phyloP scores from a whole-genome alignment of 53 echinoderm and acorn worm genomes.

The Henricia sp. region DNA sequence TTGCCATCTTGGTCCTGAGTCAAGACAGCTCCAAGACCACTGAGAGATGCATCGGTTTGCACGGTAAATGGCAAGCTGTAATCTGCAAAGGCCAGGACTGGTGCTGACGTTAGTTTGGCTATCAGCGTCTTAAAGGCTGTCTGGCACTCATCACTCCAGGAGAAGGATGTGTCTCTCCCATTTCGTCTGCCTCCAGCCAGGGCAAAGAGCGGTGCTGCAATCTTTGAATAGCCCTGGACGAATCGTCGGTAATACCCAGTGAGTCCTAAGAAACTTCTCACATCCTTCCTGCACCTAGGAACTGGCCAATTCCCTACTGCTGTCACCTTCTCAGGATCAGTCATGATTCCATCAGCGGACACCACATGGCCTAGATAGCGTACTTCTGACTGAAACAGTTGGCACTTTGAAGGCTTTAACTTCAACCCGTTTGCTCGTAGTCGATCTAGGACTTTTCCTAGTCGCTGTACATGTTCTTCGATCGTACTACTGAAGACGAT shows the following conservation, averaged over 20 bases:
- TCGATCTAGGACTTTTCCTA: constrained; percentile 8
- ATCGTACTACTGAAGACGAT: too few relatives aligned
- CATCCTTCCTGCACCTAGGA: constrained; percentile 47
- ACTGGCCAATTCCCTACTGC: constrained; percentile 41
- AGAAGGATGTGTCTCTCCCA: constrained; percentile 15
- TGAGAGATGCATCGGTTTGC: constrained; percentile 56
- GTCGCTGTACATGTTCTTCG: constrained; percentile 21
- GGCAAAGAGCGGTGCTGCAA: constrained; percentile 43
- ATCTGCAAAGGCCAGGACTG: constrained; percentile 53
- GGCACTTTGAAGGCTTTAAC: too few relatives aligned
- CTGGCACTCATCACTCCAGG: constrained; percentile 36
- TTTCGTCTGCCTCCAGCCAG: constrained; percentile 36
- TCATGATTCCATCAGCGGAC: background rate
- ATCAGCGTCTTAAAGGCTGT: constrained; percentile 24
- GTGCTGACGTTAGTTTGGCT: constrained; percentile 19
- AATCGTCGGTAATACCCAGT: constrained; percentile 55
- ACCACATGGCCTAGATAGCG: constrained; percentile 9
- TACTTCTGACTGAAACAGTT: constrained; percentile 9
- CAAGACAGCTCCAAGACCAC: constrained; percentile 57
- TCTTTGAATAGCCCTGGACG: constrained; percentile 27
- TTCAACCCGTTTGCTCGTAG: constrained; percentile 14
- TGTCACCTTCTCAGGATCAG: background rate
- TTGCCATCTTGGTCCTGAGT: constrained; percentile 34
- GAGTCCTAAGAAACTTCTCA: constrained; percentile 50
- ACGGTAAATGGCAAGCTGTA: constrained; percentile 33